Evolutionary conservation across 2,888 invertebrate genomes (phyloP).

Genomic region (Griposia aprilina): DNA sequence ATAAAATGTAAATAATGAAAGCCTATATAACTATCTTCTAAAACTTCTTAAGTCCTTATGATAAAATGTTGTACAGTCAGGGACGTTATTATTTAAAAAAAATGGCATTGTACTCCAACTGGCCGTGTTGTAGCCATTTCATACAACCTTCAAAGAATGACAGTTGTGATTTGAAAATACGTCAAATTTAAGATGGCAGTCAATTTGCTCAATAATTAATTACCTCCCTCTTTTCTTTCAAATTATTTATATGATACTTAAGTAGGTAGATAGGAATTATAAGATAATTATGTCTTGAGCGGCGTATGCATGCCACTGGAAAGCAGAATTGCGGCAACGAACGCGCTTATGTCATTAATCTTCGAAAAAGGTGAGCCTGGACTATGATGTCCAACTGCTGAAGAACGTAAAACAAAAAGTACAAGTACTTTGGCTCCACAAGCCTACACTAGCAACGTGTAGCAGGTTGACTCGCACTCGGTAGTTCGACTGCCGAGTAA

Average conservation of each 20-base stretch:
- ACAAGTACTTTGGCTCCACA: neutral
- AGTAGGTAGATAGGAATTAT: neutral
- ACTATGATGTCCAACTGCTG: neutral
- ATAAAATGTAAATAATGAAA: neutral
- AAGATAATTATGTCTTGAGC: neutral
- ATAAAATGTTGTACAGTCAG: neutral
- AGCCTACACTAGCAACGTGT: neutral
- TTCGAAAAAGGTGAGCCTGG: neutral
- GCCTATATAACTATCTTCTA: neutral
- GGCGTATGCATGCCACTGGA: neutral
- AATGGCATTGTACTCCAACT: neutral
- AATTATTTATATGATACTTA: neutral
- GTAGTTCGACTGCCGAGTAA: conserved; percentile 2
- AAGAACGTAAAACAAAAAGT: neutral
- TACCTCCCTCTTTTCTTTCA: neutral
- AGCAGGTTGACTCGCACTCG: neutral
- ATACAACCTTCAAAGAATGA: neutral
- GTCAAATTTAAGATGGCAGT: neutral
- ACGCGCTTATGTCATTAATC: neutral
- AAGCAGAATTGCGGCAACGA: neutral
- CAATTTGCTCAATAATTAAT: neutral
- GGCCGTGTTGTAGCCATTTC: neutral
- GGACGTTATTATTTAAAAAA: neutral
- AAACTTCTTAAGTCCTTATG: neutral
- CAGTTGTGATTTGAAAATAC: neutral